Evolutionary conservation across 2,888 invertebrate genomes (phyloP), one percentile per base, ranked within the genome.

Genomic region (Netelia fuscicornis): DNA sequence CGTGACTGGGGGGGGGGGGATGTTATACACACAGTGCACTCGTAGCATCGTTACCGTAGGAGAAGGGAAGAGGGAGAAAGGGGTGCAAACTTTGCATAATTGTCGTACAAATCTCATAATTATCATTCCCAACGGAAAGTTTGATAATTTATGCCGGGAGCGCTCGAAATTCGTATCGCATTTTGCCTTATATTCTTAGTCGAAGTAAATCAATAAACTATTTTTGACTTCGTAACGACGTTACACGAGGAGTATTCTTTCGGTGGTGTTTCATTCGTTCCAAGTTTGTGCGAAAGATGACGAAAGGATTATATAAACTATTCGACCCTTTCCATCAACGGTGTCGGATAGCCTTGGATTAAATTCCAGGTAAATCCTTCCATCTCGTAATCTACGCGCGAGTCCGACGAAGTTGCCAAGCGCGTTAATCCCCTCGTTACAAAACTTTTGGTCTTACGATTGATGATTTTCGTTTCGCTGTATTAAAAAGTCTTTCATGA

Each of bases 31-130:
- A 70, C 52, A 52, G 37, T 25, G 58, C 42, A 48, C 54, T 62
- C 30, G 30, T 52, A 42, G 20, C 58, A n/a, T 37, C 23, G 60
- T 74, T 42, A 30, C n/a, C 58, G 30, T 30, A 62, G 17, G 23
- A 6, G 37, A 37, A 6, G 37, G 0, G 1, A 1, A 6, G 37
- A 6, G 6, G 37, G 37, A 37, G 37, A 6, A 6, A 6, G 37
- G 6, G 17, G 13, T 2, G 13, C 20, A 83, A 83, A 75, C 60
- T 78, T 70, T 74, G 44, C 48, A 37, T 70, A 70, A 78, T 78
- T 78, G 52, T 70, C 70, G 78, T 60, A 44, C 25, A 64, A 44
- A 77, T 58, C 30, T 58, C 48, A 52, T 20, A 60, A 60, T 48
- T 44, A 37, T 37, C 37, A 5, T 37, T 37, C 6, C 37, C 37